phyloP scores from a whole-genome alignment of 1,140 invertebrate species.

The Eriocheir sinensis region DNA sequence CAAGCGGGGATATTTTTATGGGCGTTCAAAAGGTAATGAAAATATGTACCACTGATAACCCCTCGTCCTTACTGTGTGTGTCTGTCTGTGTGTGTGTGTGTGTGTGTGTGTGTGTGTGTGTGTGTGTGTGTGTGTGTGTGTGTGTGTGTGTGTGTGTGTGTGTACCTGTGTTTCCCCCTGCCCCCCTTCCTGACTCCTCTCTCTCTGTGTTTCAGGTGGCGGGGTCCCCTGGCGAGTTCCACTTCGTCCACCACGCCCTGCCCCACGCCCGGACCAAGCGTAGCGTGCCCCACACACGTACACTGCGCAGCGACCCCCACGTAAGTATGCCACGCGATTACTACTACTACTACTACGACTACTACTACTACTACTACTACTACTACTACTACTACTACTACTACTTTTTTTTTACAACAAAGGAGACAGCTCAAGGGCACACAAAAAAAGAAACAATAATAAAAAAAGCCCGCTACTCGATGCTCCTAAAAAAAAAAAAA shows the following conservation, averaged over 20 bases:
- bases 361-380: constrained; percentile 34
- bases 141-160: constrained; percentile 7
- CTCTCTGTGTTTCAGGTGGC: constrained; percentile 85
- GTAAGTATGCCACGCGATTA: constrained; percentile 86
- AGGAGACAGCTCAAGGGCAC: no score
- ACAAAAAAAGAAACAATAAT: no score
- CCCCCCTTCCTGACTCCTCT: background rate
- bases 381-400: background rate
- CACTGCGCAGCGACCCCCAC: constrained; percentile 93
- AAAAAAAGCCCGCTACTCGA: no score
- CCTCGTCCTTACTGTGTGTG: background rate
- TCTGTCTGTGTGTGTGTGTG: background rate
- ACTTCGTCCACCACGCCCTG: constrained; percentile 94
- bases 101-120: background rate
- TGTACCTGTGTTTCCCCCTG: background rate
- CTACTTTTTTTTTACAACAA: background rate
- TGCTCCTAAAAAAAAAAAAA: no score
- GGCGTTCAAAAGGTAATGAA: no score
- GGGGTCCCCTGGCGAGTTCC: constrained; percentile 92
- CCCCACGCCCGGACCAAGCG: constrained; percentile 92
- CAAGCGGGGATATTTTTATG: no score
- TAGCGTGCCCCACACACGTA: constrained; percentile 92
- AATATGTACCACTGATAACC: no score
- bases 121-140: background rate
- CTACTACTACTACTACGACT: constrained; percentile 34